Evolutionary conservation across 1,140 invertebrate genomes (phyloP), one percentile per base, ranked within the genome.

Genomic region (Diabrotica undecimpunctata): DNA sequence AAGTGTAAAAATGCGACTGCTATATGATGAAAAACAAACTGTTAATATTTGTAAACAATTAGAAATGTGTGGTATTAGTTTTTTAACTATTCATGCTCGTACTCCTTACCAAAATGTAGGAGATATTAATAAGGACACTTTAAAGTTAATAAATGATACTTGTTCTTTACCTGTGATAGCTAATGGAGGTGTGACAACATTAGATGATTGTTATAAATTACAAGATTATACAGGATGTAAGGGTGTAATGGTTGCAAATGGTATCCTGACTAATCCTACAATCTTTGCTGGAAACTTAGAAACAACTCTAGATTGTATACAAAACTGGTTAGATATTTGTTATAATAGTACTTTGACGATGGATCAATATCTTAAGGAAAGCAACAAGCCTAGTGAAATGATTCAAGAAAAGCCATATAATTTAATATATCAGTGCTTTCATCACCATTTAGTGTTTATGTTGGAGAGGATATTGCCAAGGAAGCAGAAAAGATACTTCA

Each of bases 391-490:
- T 54, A 58, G 60, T 54, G 10, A 50, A 12, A 61, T 39, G 55
- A 79, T 79, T 13, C 65, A 75, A 39, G 75, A 68, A 54, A 80
- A 80, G 72, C 79, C 80, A 13, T 75, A 77, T 82, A 78, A 82
- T 70, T 61, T 87, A 70, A 83, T 84, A 50, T 95, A 94, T 80
- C 85, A 89, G 63, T 88, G 85, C 76, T 94, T 97, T 74, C 95
- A 97, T 81, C 93, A 96, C 78, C 95, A 97, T 82, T 83, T 97
- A 58, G 91, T 94, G 54, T 96, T 95, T 76, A 98, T 98, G 96
- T 80, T 94, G 70, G 92, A 95, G 77, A 90, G 90, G 79, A 75
- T 90, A 51, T 81, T 96, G 66, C 81, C 85, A 6, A 90, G 87
- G 70, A 78, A 84, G 55, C 84, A 92, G 73, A 87, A 89, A 70